Base-by-base conservation (phyloP, 2,888 invertebrate genomes). In the Drosophila anceps region DNA sequence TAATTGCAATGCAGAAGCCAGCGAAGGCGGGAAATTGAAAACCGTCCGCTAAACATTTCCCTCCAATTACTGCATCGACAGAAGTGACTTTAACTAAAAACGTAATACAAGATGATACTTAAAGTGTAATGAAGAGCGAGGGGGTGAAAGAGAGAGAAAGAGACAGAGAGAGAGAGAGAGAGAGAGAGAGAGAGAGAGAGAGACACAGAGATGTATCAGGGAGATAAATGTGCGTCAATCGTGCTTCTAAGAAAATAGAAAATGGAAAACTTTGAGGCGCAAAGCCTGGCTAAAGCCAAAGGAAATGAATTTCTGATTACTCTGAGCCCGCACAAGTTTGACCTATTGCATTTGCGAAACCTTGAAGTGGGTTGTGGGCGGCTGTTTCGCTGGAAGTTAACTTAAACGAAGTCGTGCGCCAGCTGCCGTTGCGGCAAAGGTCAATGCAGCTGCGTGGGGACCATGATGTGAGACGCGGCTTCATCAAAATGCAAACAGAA, bases 401-500 rank as follows among this genome's bases (percentile, higher is more conserved):
- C 13, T 12, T 12, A n/a, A n/a, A 6, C 51, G 33, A 35, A 15
- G 8, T 51, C 20, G 13, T 33, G 35, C 12, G 37, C 27, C 37
- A 27, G 37, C 54, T 37, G 27, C 33, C 13, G 20, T 4, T 31
- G 33, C 8, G n/a, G 6, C 54, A 54, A 54, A 54, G 37, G 37
- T 39, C 54, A 54, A n/a, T n/a, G 35, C 35, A 53, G 53, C 12
- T 20, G 33, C 20, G 33, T 33, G 51, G 35, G 24, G 4, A n/a
- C n/a, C 15, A 37, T 53, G 27, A 27, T 27, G n/a, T 37, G 54
- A 27, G 37, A 18, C 27, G 37, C 54, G 54, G n/a, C 27, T 4
- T 48, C 60, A 61, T 71, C 50, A 61, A 48, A 67, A 54, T 58
- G 15, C 46, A 39, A 64, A 12, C 31, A 39, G 33, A 20, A 20